Evolutionary conservation across 2,888 invertebrate species (phyloP).

Genomic region (Troides oblongomaculatus): DNA sequence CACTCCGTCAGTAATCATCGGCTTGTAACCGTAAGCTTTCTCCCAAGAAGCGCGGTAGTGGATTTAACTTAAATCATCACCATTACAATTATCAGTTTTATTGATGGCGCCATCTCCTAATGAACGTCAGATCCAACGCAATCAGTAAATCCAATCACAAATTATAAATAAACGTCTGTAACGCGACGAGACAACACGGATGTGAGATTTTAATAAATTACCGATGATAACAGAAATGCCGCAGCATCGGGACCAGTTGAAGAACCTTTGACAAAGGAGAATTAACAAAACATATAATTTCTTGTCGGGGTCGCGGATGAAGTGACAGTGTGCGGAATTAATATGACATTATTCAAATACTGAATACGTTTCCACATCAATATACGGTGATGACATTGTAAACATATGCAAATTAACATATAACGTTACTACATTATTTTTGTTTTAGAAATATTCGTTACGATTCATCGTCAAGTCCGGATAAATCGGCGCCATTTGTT

Average conservation of each 20-base stretch:
- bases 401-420: constrained; percentile 36
- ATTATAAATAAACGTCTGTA: constrained; percentile 30
- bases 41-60: constrained; percentile 27
- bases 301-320: constrained; percentile 18
- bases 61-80: constrained; percentile 28
- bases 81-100: constrained; percentile 28
- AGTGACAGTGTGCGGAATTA: constrained; percentile 24
- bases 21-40: constrained; percentile 19
- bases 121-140: constrained; percentile 27
- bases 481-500: constrained; percentile 66
- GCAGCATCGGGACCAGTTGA: constrained; percentile 19
- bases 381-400: constrained; percentile 8
- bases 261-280: constrained; percentile 30
- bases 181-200: constrained; percentile 28
- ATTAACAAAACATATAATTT: constrained; percentile 25
- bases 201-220: constrained; percentile 30
- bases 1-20: constrained; percentile 1
- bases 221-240: constrained; percentile 29
- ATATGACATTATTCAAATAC: constrained; percentile 28
- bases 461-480: constrained; percentile 34
- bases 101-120: constrained; percentile 29
- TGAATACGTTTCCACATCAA: constrained; percentile 20
- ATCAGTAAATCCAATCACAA: constrained; percentile 28
- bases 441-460: constrained; percentile 19
- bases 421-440: constrained; percentile 21